Evolutionary conservation across 2,113 vertebrate genomes (phyloP), one percentile per base, ranked within the genome.

Genomic region (Albula goreensis): DNA sequence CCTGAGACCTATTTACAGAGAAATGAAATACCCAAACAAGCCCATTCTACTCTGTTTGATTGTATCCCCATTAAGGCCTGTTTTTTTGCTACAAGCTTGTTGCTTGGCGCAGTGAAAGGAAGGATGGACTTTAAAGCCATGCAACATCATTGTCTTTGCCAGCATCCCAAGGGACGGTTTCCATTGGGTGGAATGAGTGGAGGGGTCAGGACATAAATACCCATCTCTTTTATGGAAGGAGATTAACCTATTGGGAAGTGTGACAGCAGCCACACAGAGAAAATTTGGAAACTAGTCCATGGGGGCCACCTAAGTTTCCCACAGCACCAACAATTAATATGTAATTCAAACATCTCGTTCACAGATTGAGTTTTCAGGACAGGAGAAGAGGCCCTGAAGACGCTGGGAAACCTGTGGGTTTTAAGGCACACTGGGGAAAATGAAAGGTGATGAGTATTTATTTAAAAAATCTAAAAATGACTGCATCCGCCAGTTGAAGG

Each of bases 271-370:
- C 87, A 22, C 15, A 86, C 51, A 4, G 78, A 89, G 86, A 90
- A 91, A 92, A 95, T 95, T 93, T 92, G 89, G 87, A 90, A 92
- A 94, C 93, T 78, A 92, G 88, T 90, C 86, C 77, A 80, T 82
- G 57, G 87, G 19, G 66, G 25, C 81, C n/a, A 82, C 60, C 48
- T 52, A 31, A 63, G 0, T 80, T 57, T 49, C 84, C 25, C 77
- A 41, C 51, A 49, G 81, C 87, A 77, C 53, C 79, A 79, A 86
- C 88, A 89, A 92, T 84, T 83, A 89, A 90, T 52, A 49, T 78
- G 66, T 74, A 89, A 89, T 90, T 89, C 89, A 88, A 91, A 86
- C 53, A 87, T 81, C 90, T 70, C 81, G 84, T 48, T 15, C 0
- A 50, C 78, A 86, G 82, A 89, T 86, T 90, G 78, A 83, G 85